A percentile compares a stretch with the other conserved stretches of the same genome.
These are phyloP conservation scores for Ptychoptera contaminata DNA, from an alignment of 2,888 invertebrate genomes.

Conservation along the genomic window DNA sequence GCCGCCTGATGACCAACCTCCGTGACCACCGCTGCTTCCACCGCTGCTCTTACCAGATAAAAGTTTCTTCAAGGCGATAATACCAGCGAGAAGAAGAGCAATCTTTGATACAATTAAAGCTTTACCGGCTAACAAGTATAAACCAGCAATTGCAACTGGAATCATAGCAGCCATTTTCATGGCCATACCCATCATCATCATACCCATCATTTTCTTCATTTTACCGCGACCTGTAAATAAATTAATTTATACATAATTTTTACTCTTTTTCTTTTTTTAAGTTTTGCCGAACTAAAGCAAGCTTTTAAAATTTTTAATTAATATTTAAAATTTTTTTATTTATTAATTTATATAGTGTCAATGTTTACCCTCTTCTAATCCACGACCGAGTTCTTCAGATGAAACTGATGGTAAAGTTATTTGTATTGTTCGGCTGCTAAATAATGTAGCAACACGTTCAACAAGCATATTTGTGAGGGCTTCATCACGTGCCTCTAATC, in stretches of 20 bases:
- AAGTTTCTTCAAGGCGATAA: conserved; percentile 69
- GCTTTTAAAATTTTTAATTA: too few species aligned
- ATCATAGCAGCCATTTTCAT: conserved; percentile 73
- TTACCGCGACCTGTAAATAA: conserved; percentile 54
- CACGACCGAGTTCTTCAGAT: conserved; percentile 48
- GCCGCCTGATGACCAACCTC: conserved; percentile 35
- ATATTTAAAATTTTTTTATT: too few species aligned
- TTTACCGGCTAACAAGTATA: conserved; percentile 71
- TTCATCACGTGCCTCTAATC: conserved; percentile 47
- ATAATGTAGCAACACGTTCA: conserved; percentile 52
- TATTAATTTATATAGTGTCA: neutral
- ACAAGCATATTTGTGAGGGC: conserved; percentile 51
- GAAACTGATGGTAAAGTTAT: conserved; percentile 58
- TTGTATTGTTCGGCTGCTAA: conserved; percentile 61
- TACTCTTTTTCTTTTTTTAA: too few species aligned
- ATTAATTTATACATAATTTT: neutral
- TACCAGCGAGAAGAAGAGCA: conserved; percentile 62
- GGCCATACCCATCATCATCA: conserved; percentile 78
- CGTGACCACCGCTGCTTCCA: conserved; percentile 32
- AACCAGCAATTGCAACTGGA: conserved; percentile 61
- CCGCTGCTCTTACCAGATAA: conserved; percentile 49
- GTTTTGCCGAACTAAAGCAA: too few species aligned
- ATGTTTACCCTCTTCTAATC: conserved; percentile 56
- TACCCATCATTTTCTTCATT: conserved; percentile 83
- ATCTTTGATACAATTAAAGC: conserved; percentile 68